Base-by-base conservation (phyloP, 2,113 vertebrate species). In the Oryzias woworae region DNA sequence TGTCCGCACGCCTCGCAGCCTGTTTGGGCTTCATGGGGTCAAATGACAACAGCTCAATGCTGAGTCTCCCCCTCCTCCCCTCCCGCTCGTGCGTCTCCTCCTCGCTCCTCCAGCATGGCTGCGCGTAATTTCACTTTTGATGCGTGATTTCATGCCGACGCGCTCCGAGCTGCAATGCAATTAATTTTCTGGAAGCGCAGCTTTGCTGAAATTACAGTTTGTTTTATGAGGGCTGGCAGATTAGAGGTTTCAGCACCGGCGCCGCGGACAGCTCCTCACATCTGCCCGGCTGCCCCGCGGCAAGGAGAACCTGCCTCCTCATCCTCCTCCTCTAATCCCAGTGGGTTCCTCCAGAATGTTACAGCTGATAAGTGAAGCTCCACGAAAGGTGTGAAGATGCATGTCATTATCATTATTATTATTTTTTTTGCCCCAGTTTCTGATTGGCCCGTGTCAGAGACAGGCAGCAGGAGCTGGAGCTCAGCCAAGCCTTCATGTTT, bases 1-100 rank as follows among this genome's bases (percentile, higher is more conserved):
- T 14, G 15, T 42, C 44, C 56, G 26, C 4, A 17, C 28, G 17
- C 28, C 51, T 62, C 7, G n/a, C 71, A 64, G 65, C 28, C 46
- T 53, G 74, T 66, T 69, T 67, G 57, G 61, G 69, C 76, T 67
- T 58, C 75, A 64, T 66, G 77, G 71, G 78, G 78, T 80, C 73
- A 78, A 62, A 71, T 64, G 59, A 77, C 75, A 81, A 73, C 84
- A 78, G 77, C 68, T 85, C 72, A 59, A 81, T 81, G 78, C 48
- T 67, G 60, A 53, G 75, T 42, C 53, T n/a, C 56, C 56, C 28
- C 51, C n/a, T 12, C n/a, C 44, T 47, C 12, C 17, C 44, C 17
- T 7, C n/a, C 45, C n/a, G 15, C 7, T 3, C n/a, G 15, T 46
- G 15, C 17, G 16, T 17, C 45, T 17, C 45, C 45, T n/a, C n/a